Percentiles rank a stretch among this genome's conserved stretches.
Evolutionary conservation across 2,113 vertebrate genomes (phyloP).

Genomic region (Lathamus discolor): DNA sequence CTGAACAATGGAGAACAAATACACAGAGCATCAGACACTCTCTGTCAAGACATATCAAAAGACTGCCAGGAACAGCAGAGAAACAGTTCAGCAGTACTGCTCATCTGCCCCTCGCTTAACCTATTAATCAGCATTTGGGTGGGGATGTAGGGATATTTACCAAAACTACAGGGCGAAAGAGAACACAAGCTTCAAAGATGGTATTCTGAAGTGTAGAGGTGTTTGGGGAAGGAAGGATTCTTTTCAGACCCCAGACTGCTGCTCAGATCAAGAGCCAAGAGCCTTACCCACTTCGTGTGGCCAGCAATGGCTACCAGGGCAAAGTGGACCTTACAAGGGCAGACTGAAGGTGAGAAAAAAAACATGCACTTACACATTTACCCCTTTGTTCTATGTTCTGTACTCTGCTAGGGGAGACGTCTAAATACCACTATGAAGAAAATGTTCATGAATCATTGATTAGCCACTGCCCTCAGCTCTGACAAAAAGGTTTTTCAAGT

Average conservation of each 20-base stretch:
- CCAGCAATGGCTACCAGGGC: neutral
- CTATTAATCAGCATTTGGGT: neutral
- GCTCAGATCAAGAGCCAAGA: accelerated
- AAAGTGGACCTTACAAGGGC: accelerated
- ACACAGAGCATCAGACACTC: neutral
- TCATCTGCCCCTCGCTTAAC: neutral
- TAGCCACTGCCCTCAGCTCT: neutral
- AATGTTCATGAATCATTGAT: conserved; percentile 6
- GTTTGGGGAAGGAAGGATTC: neutral
- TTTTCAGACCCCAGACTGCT: neutral
- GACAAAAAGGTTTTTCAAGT: neutral
- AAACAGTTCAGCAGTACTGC: neutral
- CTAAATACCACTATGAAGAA: neutral
- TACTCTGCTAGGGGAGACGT: neutral
- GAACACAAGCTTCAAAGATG: neutral
- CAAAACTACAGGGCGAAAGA: neutral
- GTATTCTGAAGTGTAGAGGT: accelerated
- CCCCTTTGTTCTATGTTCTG: neutral
- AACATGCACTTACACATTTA: neutral
- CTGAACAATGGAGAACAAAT: neutral
- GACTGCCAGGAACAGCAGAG: neutral
- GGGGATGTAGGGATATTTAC: neutral
- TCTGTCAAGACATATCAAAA: neutral
- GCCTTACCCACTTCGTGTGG: accelerated
- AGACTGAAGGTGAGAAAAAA: neutral